Base-by-base conservation (phyloP, 2,888 invertebrate species). In the Drosophila sordidula region DNA sequence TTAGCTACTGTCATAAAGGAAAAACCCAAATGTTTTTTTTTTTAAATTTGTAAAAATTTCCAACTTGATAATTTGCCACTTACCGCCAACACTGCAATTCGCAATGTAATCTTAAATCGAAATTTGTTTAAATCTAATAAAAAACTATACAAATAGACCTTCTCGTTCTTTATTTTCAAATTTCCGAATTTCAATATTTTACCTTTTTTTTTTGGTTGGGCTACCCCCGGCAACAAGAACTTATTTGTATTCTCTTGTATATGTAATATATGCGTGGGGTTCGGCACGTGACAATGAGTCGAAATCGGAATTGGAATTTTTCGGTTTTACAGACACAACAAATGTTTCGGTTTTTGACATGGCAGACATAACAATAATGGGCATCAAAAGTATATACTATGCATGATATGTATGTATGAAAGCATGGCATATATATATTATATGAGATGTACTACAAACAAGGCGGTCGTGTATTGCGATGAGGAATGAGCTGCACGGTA, bases 31-130 rank as follows among this genome's bases (percentile, higher is more conserved):
- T 54, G 32, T 11, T 63, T 11, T 63, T 26, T 25, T 36, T 46
- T 63, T 39, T 42, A 18, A 18, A 18, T 1, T 18, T 18, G 18
- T 25, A 6, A 1, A 44, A 8, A 25, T 1, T 39, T 39, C 9
- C 1, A 16, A 18, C 46, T 55, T 52, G 32, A 56, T 45, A 59
- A 67, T 61, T 80, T 82, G 88, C 79, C 88, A 83, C 83, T 83
- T 83, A 83, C 83, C 83, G 83, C 86, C 86, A 59, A 82, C 88
- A 83, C 67, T 88, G 80, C 88, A 88, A 68, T 83, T 83, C 83
- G 83, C 88, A 83, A 86, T 86, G 88, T 79, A 79, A 87, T 67
- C 80, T 87, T 83, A 83, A 67, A 78, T 62, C 55, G 14, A 72
- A 62, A 52, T 34, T 54, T 39, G 6, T 62, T 46, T 57, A 66